phyloP scores from a whole-genome alignment of 2,888 invertebrate species.

The Scaptomyza cyrtandrae region DNA sequence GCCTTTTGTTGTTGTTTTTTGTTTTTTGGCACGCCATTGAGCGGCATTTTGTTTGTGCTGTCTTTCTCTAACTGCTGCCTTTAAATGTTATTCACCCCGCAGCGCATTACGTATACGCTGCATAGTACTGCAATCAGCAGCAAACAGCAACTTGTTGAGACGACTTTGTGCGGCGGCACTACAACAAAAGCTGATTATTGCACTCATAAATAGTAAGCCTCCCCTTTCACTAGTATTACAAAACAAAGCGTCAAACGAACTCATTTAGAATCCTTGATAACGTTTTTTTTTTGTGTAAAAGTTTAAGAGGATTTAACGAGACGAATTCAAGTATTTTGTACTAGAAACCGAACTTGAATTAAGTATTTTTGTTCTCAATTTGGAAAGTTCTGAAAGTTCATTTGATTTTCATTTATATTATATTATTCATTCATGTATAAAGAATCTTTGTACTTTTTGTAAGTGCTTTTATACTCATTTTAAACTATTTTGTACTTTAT shows the following conservation, averaged over 20 bases:
- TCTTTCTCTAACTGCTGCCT: constrained; percentile 9
- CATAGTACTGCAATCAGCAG: constrained; percentile 32
- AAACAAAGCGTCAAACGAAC: constrained; percentile 23
- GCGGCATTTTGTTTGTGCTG: constrained; percentile 61
- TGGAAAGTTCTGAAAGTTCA: neutral
- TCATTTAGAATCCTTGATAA: constrained; percentile 20
- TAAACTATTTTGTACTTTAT: neutral
- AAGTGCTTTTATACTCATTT: neutral
- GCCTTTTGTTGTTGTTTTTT: constrained; percentile 67
- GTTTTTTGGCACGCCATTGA: constrained; percentile 75
- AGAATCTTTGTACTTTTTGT: neutral
- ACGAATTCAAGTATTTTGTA: neutral
- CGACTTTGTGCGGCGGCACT: constrained; percentile 44
- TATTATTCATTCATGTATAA: no score
- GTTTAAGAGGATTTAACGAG: neutral
- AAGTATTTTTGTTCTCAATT: neutral
- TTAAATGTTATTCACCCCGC: constrained; percentile 73
- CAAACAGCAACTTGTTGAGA: constrained; percentile 69
- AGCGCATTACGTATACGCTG: constrained; percentile 70
- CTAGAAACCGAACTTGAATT: neutral
- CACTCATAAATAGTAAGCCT: constrained; percentile 24
- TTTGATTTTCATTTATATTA: neutral
- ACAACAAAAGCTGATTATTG: constrained; percentile 44
- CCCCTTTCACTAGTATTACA: neutral
- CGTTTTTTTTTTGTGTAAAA: neutral